Base-by-base conservation (phyloP, 2,797 vertebrate species). In the Sebastiscus albofasciatus region DNA sequence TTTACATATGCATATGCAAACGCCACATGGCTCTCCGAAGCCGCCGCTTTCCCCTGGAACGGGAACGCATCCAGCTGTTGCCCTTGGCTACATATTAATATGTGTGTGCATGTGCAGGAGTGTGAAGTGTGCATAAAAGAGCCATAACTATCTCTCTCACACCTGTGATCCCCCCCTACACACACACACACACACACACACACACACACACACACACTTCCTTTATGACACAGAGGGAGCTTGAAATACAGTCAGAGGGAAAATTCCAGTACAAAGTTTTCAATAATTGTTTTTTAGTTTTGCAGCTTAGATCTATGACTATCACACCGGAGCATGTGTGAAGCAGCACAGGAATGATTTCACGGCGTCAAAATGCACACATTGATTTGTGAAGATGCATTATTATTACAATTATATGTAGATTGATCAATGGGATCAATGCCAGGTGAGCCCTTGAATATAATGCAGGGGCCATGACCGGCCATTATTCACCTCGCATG, bases 1-100 rank as follows among this genome's bases (percentile, higher is more conserved):
- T 92, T 90, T 87, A 87, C 79, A 83, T 62, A 82, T 78, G 58
- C 74, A 83, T 83, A 85, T 68, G 80, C 72, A 86, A 86, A 82
- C 1, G 20, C 62, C 82, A 80, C 80, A 68, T 72, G 75, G 79
- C 82, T 80, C 71, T 77, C 73, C 46, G 59, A 82, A 78, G 73
- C 87, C 75, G 68, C 58, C 14, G n/a, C 77, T 70, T 65, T 82
- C 55, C 42, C 42, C 69, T 46, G 72, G 67, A 81, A 78, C 67
- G 49, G 77, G 72, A 80, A 80, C 26, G 67, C 52, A 78, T 88
- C 77, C 89, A 89, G 88, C 87, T 85, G 89, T 85, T 90, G 86
- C 82, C 77, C 65, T 77, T 61, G 79, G 85, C 79, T 79, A 77
- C 75, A 85, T 77, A 90, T 86, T 67, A 84, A 78, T 87, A 49